Conservation (phyloP, 35 echinoderm and acorn worm species). For the Acanthaster planci region DNA sequence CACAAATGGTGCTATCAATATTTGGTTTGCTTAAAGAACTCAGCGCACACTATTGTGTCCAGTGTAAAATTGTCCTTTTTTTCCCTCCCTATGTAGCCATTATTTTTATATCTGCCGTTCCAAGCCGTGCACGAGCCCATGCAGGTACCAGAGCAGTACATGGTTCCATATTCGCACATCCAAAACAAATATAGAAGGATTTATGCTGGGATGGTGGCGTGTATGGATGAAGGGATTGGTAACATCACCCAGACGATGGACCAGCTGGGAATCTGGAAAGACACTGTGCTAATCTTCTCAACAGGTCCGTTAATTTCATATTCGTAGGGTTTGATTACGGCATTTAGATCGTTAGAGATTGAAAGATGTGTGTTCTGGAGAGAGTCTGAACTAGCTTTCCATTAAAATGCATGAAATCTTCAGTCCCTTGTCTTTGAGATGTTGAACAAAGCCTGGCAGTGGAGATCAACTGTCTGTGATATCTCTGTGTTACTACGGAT, state of each 20-base stretch:
- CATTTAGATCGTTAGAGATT: no score
- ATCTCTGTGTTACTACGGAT: no score
- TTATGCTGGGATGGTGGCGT: slow-evolving; percentile 41
- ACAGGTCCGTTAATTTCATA: slow-evolving; percentile 42
- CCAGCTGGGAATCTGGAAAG: slow-evolving; percentile 33
- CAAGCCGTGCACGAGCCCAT: slow-evolving; percentile 67
- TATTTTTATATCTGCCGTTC: slow-evolving; percentile 68
- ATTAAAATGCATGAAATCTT: no score
- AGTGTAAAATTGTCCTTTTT: not conserved
- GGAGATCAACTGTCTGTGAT: no score
- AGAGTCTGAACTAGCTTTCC: no score
- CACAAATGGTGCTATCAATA: no score
- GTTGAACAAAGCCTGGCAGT: no score
- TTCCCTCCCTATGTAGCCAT: slow-evolving; percentile 18
- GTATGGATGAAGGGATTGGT: slow-evolving; percentile 47
- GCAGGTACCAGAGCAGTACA: slow-evolving; percentile 43
- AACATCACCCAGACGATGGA: slow-evolving; percentile 33
- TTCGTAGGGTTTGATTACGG: not conserved
- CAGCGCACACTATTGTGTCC: not conserved
- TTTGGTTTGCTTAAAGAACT: not conserved
- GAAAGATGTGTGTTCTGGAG: no score
- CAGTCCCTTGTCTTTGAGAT: no score
- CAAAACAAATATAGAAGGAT: not conserved
- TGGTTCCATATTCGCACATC: slow-evolving; percentile 22
- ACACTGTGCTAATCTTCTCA: slow-evolving; percentile 83